Evolutionary conservation across 2,113 vertebrate genomes (phyloP).

Genomic region (Indicator maculatus): DNA sequence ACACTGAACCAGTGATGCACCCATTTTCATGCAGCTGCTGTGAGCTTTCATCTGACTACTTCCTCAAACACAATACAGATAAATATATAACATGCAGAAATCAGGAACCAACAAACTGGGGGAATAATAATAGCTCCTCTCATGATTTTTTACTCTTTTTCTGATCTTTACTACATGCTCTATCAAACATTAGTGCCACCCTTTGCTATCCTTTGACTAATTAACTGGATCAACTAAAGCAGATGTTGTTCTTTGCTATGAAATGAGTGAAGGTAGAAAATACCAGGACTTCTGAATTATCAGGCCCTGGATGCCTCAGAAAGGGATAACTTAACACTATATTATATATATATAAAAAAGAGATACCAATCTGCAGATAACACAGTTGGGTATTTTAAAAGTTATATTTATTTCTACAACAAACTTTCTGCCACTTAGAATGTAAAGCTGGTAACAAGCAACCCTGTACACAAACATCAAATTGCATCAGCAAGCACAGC

Average conservation of each 20-base stretch:
- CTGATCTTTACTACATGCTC: neutral
- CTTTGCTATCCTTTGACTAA: neutral
- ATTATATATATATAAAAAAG: neutral
- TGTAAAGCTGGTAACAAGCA: neutral
- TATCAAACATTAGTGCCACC: neutral
- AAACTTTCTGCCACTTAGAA: neutral
- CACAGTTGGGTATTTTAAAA: neutral
- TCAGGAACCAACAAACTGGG: neutral
- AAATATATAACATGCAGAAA: neutral
- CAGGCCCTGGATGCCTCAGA: neutral
- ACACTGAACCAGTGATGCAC: conserved; percentile 32
- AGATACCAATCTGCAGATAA: neutral
- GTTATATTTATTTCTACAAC: neutral
- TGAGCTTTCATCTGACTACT: conserved; percentile 39
- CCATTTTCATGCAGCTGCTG: neutral
- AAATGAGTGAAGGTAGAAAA: neutral
- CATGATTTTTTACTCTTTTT: neutral
- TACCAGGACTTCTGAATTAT: neutral
- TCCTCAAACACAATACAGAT: conserved; percentile 30
- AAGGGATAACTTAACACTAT: neutral
- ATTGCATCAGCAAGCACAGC: neutral
- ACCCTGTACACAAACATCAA: neutral
- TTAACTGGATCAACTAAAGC: neutral
- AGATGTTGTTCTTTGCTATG: neutral
- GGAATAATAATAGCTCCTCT: conserved; percentile 13